Evolutionary conservation across 2,797 vertebrate species (phyloP), one percentile per base, ranked within the genome.

Genomic region (Apogon hyalosoma): DNA sequence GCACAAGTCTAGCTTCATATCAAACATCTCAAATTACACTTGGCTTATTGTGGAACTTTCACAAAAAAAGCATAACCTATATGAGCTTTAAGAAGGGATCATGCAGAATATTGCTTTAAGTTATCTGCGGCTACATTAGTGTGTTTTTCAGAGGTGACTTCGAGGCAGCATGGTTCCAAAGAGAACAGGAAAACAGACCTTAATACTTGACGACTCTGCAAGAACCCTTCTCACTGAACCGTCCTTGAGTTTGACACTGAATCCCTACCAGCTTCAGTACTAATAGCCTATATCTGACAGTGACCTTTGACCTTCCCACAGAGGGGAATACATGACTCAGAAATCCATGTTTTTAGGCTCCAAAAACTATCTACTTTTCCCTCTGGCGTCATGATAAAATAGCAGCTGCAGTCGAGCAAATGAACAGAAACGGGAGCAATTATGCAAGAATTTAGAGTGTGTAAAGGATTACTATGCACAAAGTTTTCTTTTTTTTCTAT

Each of bases 201-300:
- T 43, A 31, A 69, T 21, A 41, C 56, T 2, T 0, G 18, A 58
- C 47, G 38, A 70, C 45, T 68, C 49, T 0, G 60, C 42, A n/a
- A 68, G 67, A 63, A 64, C 53, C 59, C 40, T 12, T 66, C 53
- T 45, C 2, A 38, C 40, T 4, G 28, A 67, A 51, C 60, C 8
- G 57, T 57, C 80, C 79, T 85, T 83, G 63, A 75, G 64, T 16
- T 48, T 53, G 53, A 75, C 43, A 63, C 63, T 52, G 63, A 87
- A 77, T 58, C 70, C 63, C 65, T 55, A 41, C 60, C 67, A 61
- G 73, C 67, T 73, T 45, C 62, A 46, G 50, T 54, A 68, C 51
- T 46, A 21, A 63, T 55, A 78, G 66, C 71, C 79, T 53, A 58
- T 46, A 24, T 57, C 73, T 62, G 61, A 50, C 64, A 70, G 16